Evolutionary conservation across 2,113 vertebrate genomes (phyloP).

Genomic region (Oriolus oriolus): DNA sequence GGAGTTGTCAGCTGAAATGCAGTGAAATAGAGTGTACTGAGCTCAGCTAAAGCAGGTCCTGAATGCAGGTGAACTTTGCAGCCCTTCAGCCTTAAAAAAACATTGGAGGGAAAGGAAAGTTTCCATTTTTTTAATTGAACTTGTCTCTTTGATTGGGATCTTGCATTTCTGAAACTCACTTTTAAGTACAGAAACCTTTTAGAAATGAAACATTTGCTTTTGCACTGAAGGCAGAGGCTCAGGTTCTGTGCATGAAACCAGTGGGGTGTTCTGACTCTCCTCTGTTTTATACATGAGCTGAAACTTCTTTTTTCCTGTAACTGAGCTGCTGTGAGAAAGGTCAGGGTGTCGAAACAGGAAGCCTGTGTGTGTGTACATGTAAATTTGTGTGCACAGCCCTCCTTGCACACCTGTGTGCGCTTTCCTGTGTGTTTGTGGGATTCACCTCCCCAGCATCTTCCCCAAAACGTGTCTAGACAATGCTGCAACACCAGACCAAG

Average conservation of each 20-base stretch:
- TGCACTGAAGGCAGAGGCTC: not conserved
- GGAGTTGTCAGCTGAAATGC: not conserved
- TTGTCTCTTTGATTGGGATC: not conserved
- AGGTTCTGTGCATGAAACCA: not conserved
- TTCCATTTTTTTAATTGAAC: not conserved
- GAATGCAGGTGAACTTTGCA: not conserved
- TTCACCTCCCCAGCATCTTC: not conserved
- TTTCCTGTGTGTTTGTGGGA: not conserved
- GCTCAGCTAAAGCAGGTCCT: not conserved
- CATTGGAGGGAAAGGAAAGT: not conserved
- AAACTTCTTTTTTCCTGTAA: conserved; percentile 13
- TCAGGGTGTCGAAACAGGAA: conserved; percentile 2
- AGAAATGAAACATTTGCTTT: not conserved
- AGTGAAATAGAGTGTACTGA: not conserved
- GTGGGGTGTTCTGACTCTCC: not conserved
- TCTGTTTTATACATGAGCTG: not conserved
- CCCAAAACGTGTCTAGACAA: not conserved
- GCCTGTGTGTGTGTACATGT: not conserved
- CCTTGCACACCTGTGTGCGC: not conserved
- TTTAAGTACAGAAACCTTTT: not conserved
- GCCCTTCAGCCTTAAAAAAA: not conserved
- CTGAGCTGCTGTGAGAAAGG: not conserved
- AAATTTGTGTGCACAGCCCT: not conserved
- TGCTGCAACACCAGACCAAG: not conserved
- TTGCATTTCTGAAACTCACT: not conserved